Evolutionary conservation across 2,797 vertebrate genomes (phyloP), one percentile per base, ranked within the genome.

Genomic region (Myotis findleyi): DNA sequence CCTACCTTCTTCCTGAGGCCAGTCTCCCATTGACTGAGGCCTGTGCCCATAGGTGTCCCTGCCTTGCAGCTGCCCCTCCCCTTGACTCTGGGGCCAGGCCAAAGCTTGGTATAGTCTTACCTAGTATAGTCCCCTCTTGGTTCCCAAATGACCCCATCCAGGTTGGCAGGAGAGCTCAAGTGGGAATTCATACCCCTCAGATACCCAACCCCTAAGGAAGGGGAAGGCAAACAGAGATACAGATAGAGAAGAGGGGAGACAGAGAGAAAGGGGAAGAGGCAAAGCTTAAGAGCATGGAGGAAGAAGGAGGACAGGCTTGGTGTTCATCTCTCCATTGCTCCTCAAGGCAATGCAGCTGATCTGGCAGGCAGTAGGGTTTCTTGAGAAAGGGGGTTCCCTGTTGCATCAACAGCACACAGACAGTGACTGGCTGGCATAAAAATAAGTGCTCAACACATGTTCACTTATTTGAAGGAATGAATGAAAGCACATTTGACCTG

Each of bases 81-180:
- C 47, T 10, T 14, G 62, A 66, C 51, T 17, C n/a, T 44, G 36
- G 73, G 23, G 38, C n/a, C 30, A 55, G 68, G 17, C 38, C 4
- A 73, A 23, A 33, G 30, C 33, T 86, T 77, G 55, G 41, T 62
- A 53, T 87, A 47, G 10, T 85, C 44, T 82, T 64, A 83, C 47
- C 30, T 89, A 79, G 77, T 49, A 30, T n/a, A 75, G 68, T 53
- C 3, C n/a, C 53, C n/a, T 87, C n/a, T 38, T 77, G 38, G 47
- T 76, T 95, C 87, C 64, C 47, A 92, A 89, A 92, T 83, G 33
- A 30, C 53, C n/a, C 86, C 20, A 57, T 41, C 41, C 27, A 85
- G 73, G 44, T 25, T 71, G 38, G n/a, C 25, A 59, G 6, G 27
- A 10, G 17, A 33, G 41, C 80, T 93, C 12, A 27, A 82, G 33